Base-by-base conservation (phyloP, 2,113 vertebrate genomes). In the Caranx melampygus region DNA sequence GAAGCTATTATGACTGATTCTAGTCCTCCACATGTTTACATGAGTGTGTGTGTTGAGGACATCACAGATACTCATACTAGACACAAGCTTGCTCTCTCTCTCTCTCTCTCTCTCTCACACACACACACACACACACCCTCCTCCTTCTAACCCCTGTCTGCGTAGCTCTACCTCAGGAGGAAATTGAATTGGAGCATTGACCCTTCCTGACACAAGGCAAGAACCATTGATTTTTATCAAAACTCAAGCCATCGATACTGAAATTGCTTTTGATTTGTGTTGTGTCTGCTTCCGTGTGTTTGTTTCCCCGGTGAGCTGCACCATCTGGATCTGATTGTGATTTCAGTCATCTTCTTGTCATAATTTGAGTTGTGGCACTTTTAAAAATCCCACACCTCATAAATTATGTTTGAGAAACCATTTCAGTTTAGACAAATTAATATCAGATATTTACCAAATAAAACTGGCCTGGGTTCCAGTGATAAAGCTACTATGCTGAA, bases 171-270 rank as follows among this genome's bases (percentile, higher is more conserved):
- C 80, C 89, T 73, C 86, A 61, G 78, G 70, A 90, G 88, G 85
- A 93, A 91, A 93, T 89, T 92, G 86, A 92, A 92, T 92, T 86
- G 92, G 72, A 84, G 85, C 60, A 85, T 78, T 92, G 91, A 93
- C 92, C 91, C 85, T 34, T 65, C 61, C 86, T 91, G 91, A 93
- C 91, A 92, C 81, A 52, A 83, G 81, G 80, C 89, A 85, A 90
- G 92, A 87, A 65, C 87, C 91, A 91, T 92, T 89, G 91, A 93
- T 92, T 93, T 92, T 90, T 90, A 92, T 93, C 86, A 88, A 91
- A 92, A 92, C 91, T 75, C 85, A 85, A 89, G 86, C 72, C 89
- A 89, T 92, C 87, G 49, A 92, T 90, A 91, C 84, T 69, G 82
- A 89, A 91, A 93, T 91, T 91, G 88, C 87, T 84, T 93, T 90